These are phyloP conservation scores for Cettia cetti DNA, from an alignment of 2,113 vertebrate species.

Conservation along the genomic window DNA sequence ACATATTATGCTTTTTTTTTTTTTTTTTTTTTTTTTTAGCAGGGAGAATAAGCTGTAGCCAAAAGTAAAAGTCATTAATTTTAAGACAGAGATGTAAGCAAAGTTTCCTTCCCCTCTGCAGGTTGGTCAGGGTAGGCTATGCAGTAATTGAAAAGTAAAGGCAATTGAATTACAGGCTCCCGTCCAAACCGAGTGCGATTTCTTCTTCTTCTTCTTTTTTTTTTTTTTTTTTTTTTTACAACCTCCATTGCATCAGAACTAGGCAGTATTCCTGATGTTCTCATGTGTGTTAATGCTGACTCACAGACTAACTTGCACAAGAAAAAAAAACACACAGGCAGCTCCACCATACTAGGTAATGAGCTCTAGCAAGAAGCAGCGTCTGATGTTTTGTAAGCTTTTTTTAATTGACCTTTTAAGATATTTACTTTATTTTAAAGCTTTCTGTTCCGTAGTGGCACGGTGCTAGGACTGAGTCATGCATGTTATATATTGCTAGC, in stretches of 20 bases:
- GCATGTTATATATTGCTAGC: slow-evolving; percentile 54
- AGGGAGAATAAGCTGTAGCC: slow-evolving; percentile 27
- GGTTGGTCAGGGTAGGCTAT: slow-evolving; percentile 64
- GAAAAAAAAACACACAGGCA: slow-evolving; percentile 57
- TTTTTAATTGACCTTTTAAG: slow-evolving; percentile 58
- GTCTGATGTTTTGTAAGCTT: slow-evolving; percentile 65
- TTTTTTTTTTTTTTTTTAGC: neutral
- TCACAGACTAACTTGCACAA: slow-evolving; percentile 67
- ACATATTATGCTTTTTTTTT: neutral
- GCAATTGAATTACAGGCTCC: slow-evolving; percentile 60
- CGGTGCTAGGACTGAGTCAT: slow-evolving; percentile 51
- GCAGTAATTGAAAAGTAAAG: slow-evolving; percentile 65
- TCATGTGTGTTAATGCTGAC: slow-evolving; percentile 67
- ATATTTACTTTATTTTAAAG: slow-evolving; percentile 33
- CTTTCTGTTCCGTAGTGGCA: slow-evolving; percentile 24
- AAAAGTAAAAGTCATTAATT: slow-evolving; percentile 66
- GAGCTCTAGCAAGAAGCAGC: slow-evolving; percentile 58
- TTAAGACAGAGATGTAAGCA: slow-evolving; percentile 62
- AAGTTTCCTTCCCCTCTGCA: slow-evolving; percentile 64
- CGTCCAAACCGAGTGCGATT: slow-evolving; percentile 49
- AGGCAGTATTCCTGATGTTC: slow-evolving; percentile 57
- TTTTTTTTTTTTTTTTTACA: slow-evolving; percentile 35
- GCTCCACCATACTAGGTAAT: slow-evolving; percentile 61
- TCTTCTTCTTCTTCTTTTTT: neutral
- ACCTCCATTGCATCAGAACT: slow-evolving; percentile 70